phyloP scores from a whole-genome alignment of 92 coral and sea anemone genomes.

The Umimayanthus chanpuru region DNA sequence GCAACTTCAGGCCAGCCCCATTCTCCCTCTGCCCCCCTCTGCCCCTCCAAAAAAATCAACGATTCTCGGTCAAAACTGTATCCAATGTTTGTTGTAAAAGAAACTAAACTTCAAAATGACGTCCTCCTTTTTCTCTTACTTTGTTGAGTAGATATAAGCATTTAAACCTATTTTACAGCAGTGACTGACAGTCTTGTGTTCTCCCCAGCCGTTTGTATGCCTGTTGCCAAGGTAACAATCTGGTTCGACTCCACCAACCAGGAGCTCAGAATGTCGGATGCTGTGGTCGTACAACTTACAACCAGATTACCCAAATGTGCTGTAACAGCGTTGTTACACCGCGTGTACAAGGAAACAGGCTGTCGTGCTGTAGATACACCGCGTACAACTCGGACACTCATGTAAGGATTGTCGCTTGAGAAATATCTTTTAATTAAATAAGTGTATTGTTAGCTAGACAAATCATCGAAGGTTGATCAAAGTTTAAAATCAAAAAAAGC shows the following conservation, averaged over 20 bases:
- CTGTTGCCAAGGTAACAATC: slow-evolving; percentile 33
- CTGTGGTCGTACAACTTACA: slow-evolving; percentile 29
- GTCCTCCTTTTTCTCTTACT: neutral
- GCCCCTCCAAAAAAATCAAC: too few species aligned
- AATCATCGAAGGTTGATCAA: too few species aligned
- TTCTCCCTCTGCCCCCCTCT: too few species aligned
- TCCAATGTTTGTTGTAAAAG: neutral
- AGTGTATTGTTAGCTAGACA: neutral
- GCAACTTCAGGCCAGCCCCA: too few species aligned
- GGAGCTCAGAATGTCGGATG: slow-evolving; percentile 36
- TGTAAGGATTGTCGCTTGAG: neutral
- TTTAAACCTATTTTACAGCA: neutral
- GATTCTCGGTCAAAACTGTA: neutral
- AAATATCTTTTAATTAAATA: neutral
- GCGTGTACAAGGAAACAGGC: neutral
- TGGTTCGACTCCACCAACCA: neutral
- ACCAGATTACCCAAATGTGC: slow-evolving; percentile 25
- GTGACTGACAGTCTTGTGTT: neutral
- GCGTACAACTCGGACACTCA: slow-evolving; percentile 36
- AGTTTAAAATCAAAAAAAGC: too few species aligned
- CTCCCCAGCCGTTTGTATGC: neutral
- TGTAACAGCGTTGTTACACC: neutral
- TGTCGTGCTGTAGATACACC: slow-evolving; percentile 4
- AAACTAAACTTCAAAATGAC: too few species aligned
- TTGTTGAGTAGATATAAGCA: neutral